Evolutionary conservation across 2,797 vertebrate genomes (phyloP), one percentile per base, ranked within the genome.

Genomic region (Scyliorhinus canicula): DNA sequence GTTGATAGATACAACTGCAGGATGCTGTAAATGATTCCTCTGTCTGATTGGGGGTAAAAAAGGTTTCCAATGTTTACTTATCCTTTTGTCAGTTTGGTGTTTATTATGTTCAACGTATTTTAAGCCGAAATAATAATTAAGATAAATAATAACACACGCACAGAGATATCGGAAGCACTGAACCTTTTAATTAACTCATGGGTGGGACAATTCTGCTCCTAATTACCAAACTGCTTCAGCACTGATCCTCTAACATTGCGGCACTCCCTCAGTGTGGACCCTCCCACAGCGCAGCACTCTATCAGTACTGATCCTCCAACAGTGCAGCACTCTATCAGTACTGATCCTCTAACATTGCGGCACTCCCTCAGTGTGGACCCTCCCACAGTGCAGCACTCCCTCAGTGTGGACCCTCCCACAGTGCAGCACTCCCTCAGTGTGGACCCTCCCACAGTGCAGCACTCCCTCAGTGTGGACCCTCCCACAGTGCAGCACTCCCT

Each of bases 71-170:
- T 9, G n/a, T n/a, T n/a, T n/a, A n/a, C 4, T 79, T 44, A 40
- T 63, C 63, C n/a, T 90, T 90, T 40, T 90, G 57, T 63, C 8
- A 35, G 21, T 90, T 90, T 5, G 11, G 28, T 91, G 60, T 65
- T 91, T 40, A 31, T 44, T 11, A 91, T 65, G 60, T 63, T 91
- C 60, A 91, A 40, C 65, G 60, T 65, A 65, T 65, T 26, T 55
- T 90, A 60, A 90, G n/a, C 86, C 19, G 24, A 57, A 88, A 88
- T 88, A 88, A 90, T 60, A n/a, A 60, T 55, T 57, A 88, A n/a
- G 16, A n/a, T 12, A 60, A 11, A 57, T 60, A n/a, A n/a, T 60
- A 19, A 5, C 31, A 40, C 52, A 31, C 55, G 6, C 52, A 88
- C 3, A 77, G 0, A 5, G 16, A 79, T 40, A 90, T 60, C 86